Conservation (phyloP, 2,113 vertebrate genomes). For the Theristicus caerulescens region DNA sequence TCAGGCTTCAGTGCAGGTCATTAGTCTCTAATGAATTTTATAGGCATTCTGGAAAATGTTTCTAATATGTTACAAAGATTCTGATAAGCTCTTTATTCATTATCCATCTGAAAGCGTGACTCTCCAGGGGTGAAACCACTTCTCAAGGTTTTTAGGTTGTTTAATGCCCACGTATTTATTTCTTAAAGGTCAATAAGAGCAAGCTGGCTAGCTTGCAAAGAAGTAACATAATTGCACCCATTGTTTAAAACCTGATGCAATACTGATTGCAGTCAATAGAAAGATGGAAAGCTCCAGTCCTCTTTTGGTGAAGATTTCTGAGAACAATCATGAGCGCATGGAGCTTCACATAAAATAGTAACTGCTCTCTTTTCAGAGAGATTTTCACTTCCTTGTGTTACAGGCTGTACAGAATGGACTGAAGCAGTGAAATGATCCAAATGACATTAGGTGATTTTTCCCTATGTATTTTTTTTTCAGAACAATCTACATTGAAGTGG, state of each 20-base stretch:
- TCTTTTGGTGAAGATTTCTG: not conserved
- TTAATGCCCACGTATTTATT: not conserved
- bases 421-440: not conserved
- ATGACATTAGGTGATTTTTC: not conserved
- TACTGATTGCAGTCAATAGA: not conserved
- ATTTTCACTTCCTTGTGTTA: conserved; percentile 3
- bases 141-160: not conserved
- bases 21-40: conserved; percentile 52
- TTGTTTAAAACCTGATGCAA: not conserved
- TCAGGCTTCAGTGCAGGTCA: conserved; percentile 14
- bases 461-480: not conserved
- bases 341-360: not conserved
- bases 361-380: not conserved
- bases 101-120: not conserved
- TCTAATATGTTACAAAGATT: conserved; percentile 20
- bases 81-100: conserved; percentile 33
- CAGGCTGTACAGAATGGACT: not conserved
- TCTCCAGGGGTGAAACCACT: not conserved
- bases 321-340: not conserved
- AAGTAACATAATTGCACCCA: not conserved
- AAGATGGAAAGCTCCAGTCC: not conserved
- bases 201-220: not conserved
- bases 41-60: conserved; percentile 52
- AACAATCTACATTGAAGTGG: not conserved
- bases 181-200: conserved; percentile 1